Evolutionary conservation across 2,797 vertebrate genomes (phyloP), one percentile per base, ranked within the genome.

Genomic region (Darevskia nairensis): DNA sequence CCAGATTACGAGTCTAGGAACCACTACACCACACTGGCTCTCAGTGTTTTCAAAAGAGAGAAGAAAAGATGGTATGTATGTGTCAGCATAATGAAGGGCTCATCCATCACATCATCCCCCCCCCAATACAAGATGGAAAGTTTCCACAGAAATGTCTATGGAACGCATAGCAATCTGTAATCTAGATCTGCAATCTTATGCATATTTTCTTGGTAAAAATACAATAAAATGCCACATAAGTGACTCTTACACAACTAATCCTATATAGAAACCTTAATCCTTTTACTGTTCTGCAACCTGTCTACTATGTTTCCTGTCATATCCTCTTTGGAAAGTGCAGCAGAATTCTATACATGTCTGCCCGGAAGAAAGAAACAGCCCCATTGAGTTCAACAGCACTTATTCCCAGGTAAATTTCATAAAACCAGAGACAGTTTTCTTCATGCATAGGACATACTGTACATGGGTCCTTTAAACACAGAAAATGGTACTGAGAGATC

Each of bases 1-100:
- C 35, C 35, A 35, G 35, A 35, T 35, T 35, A 35, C 35, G 35
- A 35, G 35, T 35, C 35, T 35, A 35, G 2, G 2, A 35, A 35
- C 35, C 35, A 35, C 35, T 35, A 35, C 35, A 35, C 35, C 35
- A 35, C 35, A 35, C 35, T 35, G 35, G 35, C 35, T 35, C 35
- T 35, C 35, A 86, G 64, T 87, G 27, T 92, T 92, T 64, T 84
- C 55, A 92, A 80, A 50, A 50, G 44, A 91, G 66, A 10, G 90
- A 68, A 90, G 91, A 41, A 3, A 90, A 44, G 5, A 59, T 85
- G 86, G 75, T 7, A n/a, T 3, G 29, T 66, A 79, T 89, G 29
- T 90, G 61, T 90, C 71, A 29, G 25, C 35, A 86, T 85, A 90
- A 90, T 17, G 91, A 55, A 90, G 80, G 29, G 84, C 80, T 92